Evolutionary conservation across 2,797 vertebrate species (phyloP).

Genomic region (Pseudochirops cupreus): DNA sequence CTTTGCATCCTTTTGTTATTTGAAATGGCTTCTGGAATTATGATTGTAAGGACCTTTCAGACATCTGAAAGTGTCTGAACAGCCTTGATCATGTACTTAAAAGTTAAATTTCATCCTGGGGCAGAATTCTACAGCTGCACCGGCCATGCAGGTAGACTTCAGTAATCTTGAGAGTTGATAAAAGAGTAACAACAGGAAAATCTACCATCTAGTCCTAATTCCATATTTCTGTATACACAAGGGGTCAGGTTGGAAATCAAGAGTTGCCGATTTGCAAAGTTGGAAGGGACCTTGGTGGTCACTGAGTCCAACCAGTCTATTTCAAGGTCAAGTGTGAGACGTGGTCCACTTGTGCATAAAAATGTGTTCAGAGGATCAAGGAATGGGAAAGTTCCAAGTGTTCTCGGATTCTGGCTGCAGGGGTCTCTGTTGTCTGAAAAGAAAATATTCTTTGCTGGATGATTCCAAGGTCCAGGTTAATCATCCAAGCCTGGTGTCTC

Average conservation of each 20-base stretch:
- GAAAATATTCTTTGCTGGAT: conserved; percentile 80
- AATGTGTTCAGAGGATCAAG: conserved; percentile 82
- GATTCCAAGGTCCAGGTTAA: conserved; percentile 86
- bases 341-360: conserved; percentile 86
- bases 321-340: conserved; percentile 84
- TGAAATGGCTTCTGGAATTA: conserved; percentile 83
- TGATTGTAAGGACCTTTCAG: conserved; percentile 78
- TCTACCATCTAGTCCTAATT: conserved; percentile 83
- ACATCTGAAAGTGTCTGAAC: conserved; percentile 81
- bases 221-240: conserved; percentile 83
- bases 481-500: conserved; percentile 97
- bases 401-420: conserved; percentile 77
- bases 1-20: conserved; percentile 79
- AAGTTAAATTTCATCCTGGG: conserved; percentile 82
- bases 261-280: background rate
- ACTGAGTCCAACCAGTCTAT: conserved; percentile 59
- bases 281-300: background rate
- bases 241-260: conserved; percentile 79
- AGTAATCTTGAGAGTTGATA: conserved; percentile 79
- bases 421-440: conserved; percentile 82
- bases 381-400: conserved; percentile 80
- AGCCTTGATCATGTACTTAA: conserved; percentile 82
- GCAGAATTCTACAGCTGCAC: conserved; percentile 59
- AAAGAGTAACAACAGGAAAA: conserved; percentile 79
- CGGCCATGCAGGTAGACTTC: conserved; percentile 79